phyloP scores from a whole-genome alignment of 2,888 invertebrate genomes.

The Drosophila nr. perissopoda region DNA sequence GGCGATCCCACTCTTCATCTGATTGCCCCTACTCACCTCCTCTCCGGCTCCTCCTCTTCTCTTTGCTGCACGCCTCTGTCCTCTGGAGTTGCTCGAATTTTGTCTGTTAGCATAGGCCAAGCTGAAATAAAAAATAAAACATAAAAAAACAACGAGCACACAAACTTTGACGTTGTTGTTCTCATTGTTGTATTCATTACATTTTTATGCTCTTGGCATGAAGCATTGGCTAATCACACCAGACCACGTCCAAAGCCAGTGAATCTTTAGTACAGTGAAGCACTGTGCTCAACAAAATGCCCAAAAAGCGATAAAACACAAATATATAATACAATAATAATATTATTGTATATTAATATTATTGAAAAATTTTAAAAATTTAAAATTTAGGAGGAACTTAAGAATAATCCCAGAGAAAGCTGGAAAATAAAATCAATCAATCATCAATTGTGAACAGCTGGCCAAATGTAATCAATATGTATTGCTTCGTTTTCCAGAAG shows the following conservation, averaged over 20 bases:
- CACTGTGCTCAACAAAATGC: not conserved
- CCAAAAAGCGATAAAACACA: not conserved
- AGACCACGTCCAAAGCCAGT: constrained; percentile 17
- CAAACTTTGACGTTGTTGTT: constrained; percentile 22
- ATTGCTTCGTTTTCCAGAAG: not conserved
- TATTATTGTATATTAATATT: too few relatives aligned
- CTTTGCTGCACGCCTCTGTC: constrained; percentile 6
- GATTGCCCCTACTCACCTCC: constrained; percentile 1
- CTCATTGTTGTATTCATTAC: constrained; percentile 48
- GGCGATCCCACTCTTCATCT: constrained; percentile 1
- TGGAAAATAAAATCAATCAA: not conserved
- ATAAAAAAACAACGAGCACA: constrained; percentile 9
- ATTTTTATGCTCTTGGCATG: constrained; percentile 49
- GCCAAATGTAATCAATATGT: not conserved
- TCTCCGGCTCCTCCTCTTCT: not conserved
- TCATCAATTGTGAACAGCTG: not conserved
- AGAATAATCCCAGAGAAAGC: too few relatives aligned
- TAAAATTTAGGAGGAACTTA: not conserved
- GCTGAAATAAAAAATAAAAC: constrained; percentile 8
- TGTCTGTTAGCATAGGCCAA: constrained; percentile 26
- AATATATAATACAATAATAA: not conserved
- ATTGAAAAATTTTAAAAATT: not conserved
- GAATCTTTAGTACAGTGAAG: constrained; percentile 36
- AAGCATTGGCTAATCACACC: constrained; percentile 64
- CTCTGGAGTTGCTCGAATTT: constrained; percentile 26